These are phyloP conservation scores for Pagetopsis macropterus DNA, from an alignment of 2,797 vertebrate species.

Conservation along the genomic window DNA sequence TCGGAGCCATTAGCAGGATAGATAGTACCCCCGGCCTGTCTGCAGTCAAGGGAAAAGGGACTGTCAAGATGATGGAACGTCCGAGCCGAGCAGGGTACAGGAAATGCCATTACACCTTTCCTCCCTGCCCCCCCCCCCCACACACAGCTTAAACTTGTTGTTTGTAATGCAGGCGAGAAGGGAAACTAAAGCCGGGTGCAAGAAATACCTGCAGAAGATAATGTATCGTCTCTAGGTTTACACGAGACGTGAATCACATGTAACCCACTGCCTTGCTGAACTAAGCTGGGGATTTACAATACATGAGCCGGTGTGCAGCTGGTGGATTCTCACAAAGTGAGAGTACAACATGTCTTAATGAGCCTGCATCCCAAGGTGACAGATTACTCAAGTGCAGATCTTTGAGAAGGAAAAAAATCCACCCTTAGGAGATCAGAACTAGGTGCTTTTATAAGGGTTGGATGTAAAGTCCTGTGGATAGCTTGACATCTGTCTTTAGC, in stretches of 20 bases:
- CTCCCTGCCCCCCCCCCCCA: neutral
- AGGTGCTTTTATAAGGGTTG: neutral
- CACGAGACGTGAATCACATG: constrained; percentile 27
- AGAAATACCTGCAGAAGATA: constrained; percentile 41
- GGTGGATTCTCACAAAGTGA: constrained; percentile 13
- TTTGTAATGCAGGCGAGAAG: constrained; percentile 39
- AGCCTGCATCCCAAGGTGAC: neutral
- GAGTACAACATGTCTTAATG: constrained; percentile 11
- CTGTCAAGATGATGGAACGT: constrained; percentile 71
- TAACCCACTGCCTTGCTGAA: constrained; percentile 27
- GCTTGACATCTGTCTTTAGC: neutral
- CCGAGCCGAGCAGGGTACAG: constrained; percentile 40
- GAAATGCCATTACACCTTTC: constrained; percentile 68
- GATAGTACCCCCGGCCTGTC: constrained; percentile 55
- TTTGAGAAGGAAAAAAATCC: too few species aligned
- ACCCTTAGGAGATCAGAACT: too few species aligned
- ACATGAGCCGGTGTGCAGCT: constrained; percentile 3
- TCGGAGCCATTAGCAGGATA: constrained; percentile 73
- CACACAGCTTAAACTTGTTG: constrained; percentile 28
- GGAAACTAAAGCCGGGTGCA: constrained; percentile 34
- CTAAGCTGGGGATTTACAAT: constrained; percentile 13
- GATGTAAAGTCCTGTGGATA: too few species aligned
- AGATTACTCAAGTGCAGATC: too few species aligned
- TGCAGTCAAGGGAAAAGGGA: constrained; percentile 60
- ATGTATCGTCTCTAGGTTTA: constrained; percentile 15